phyloP scores from a whole-genome alignment of 2,888 invertebrate genomes.

The Dysmachus trigonus region DNA sequence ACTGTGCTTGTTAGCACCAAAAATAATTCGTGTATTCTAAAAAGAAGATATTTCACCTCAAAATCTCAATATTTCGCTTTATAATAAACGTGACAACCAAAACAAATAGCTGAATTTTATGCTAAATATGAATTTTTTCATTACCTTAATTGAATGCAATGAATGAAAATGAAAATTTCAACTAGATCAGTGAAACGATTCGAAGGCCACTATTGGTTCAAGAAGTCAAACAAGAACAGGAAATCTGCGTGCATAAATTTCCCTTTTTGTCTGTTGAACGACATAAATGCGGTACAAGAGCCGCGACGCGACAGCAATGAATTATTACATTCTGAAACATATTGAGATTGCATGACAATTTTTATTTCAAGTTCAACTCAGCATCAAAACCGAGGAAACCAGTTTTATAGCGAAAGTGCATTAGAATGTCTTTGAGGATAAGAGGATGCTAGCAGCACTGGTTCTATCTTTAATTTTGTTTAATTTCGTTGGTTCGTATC shows the following conservation, averaged over 20 bases:
- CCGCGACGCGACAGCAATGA: not conserved
- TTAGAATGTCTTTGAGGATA: not conserved
- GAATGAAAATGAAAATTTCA: not conserved
- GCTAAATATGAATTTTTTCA: not conserved
- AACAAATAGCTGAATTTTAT: not conserved
- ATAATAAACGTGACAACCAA: no score
- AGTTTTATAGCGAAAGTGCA: not conserved
- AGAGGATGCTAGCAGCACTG: not conserved
- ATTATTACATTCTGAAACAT: not conserved
- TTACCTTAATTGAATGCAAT: not conserved
- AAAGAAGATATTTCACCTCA: no score
- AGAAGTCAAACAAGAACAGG: not conserved
- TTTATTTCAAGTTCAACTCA: not conserved
- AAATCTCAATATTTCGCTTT: no score
- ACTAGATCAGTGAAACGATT: not conserved
- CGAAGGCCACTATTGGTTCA: not conserved
- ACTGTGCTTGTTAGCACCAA: no score
- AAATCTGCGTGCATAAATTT: not conserved
- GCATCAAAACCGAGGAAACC: not conserved
- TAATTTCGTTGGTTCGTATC: no score
- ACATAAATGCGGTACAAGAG: not conserved
- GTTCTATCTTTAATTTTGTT: not conserved
- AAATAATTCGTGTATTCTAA: no score
- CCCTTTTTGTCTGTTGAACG: not conserved
- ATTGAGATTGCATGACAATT: not conserved